A percentile compares a stretch with the other conserved stretches of the same genome.
phyloP scores from a whole-genome alignment of 2,797 vertebrate species.

The Heliangelus exortis region DNA sequence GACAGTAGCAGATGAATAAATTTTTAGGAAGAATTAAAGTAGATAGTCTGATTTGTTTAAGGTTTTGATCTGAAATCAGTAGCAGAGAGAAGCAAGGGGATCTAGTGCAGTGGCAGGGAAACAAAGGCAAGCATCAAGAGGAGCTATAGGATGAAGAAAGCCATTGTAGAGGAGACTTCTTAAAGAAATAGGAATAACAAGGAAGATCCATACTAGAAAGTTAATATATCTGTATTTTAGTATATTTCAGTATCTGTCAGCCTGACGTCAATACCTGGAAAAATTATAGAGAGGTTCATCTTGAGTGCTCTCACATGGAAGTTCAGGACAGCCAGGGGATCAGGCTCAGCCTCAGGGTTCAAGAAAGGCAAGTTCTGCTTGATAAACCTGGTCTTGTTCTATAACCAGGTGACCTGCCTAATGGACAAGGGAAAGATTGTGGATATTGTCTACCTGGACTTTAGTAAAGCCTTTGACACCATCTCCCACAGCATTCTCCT shows the following conservation, averaged over 20 bases:
- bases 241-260: neutral
- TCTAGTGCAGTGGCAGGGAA: neutral
- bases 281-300: too few relatives aligned
- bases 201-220: neutral
- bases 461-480: too few relatives aligned
- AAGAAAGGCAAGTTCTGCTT: too few relatives aligned
- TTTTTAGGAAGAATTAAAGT: neutral
- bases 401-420: too few relatives aligned
- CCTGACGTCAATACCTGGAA: too few relatives aligned
- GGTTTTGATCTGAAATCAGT: neutral
- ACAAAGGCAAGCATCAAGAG: neutral
- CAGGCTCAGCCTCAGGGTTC: too few relatives aligned
- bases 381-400: too few relatives aligned
- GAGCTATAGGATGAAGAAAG: neutral
- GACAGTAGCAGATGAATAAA: neutral
- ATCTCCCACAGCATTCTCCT: too few relatives aligned
- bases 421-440: too few relatives aligned
- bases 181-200: neutral
- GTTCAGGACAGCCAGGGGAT: too few relatives aligned
- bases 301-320: too few relatives aligned
- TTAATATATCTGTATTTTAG: neutral
- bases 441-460: too few relatives aligned
- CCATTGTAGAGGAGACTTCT: neutral
- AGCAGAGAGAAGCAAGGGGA: neutral
- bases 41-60: neutral